Base-by-base conservation (phyloP, 2,797 vertebrate species). In the Sebastes ruberrimus region DNA sequence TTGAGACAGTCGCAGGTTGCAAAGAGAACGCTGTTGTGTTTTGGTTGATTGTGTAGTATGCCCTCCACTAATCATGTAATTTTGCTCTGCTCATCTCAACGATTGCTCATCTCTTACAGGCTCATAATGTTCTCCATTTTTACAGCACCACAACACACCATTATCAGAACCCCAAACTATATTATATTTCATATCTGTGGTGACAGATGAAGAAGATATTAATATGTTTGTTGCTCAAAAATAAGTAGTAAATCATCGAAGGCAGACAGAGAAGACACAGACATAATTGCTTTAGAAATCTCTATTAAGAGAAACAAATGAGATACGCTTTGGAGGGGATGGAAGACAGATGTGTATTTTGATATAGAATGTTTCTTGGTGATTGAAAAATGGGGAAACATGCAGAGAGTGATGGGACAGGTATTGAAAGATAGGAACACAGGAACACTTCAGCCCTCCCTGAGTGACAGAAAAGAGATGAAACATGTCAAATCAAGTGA, bases 81-180 rank as follows among this genome's bases (percentile, higher is more conserved):
- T 81, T 80, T 79, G 33, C 64, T 84, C 57, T 64, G 56, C 67
- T 77, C 60, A 61, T 84, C 69, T 78, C 62, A 80, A 78, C 59
- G 60, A 71, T 67, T 66, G 22, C 62, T 80, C 67, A 65, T 68
- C 61, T 85, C 74, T 81, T 71, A 38, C 35, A 38, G 65, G 65
- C 71, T 78, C 68, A 59, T 80, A 78, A 71, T 60, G 23, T 76
- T 77, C 22, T 62, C 72, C 1, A 14, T 84, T 81, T 85, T 55
- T 30, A 66, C 7, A 3, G 59, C 38, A 28, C 10, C 18, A 59
- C 46, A 55, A 61, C 62, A 81, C 23, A 52, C 38, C 20, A 38
- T 69, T 78, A 84, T 81, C 79, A 81, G 57, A 85, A 11, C 18
- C 32, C 32, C 59, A 78, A 53, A 81, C 42, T n/a, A n/a, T 53